Percentiles rank a stretch among this genome's conserved stretches.
phyloP scores from a whole-genome alignment of 2,797 vertebrate species.

The Falco cherrug region DNA sequence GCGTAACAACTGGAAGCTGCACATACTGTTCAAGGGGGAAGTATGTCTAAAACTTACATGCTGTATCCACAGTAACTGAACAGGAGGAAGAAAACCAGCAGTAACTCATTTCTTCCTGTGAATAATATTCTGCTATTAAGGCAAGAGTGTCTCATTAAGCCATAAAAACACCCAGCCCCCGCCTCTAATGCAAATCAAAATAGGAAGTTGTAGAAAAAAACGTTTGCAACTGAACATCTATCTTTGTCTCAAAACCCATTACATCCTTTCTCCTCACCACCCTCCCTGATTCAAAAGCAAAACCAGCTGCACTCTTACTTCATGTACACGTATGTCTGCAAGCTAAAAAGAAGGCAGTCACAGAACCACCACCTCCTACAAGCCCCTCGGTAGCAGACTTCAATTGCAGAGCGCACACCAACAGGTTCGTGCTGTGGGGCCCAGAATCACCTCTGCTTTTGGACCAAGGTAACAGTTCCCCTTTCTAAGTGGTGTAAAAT shows the following conservation, averaged over 20 bases:
- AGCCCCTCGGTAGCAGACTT: rapidly evolving
- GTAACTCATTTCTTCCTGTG: conserved; percentile 77
- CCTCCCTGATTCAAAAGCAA: not conserved
- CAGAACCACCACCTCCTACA: not conserved
- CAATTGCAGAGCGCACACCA: rapidly evolving
- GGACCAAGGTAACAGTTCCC: not conserved
- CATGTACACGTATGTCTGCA: not conserved
- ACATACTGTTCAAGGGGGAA: conserved; percentile 67
- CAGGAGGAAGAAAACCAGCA: conserved; percentile 72
- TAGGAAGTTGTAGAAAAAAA: conserved; percentile 28
- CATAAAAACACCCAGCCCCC: not conserved
- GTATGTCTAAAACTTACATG: conserved; percentile 49
- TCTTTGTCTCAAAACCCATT: not conserved
- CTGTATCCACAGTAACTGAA: conserved; percentile 64
- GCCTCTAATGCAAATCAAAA: conserved; percentile 38
- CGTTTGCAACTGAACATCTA: not conserved
- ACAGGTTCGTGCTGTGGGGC: not conserved
- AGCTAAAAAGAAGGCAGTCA: not conserved
- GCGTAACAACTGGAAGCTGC: conserved; percentile 41
- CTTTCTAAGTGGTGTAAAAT: not conserved
- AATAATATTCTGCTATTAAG: conserved; percentile 51
- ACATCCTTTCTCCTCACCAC: not conserved
- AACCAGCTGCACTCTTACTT: not conserved
- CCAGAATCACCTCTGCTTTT: not conserved
- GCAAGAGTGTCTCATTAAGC: conserved; percentile 16